phyloP scores from a whole-genome alignment of 2,797 vertebrate species.

The Sebastes reedi region DNA sequence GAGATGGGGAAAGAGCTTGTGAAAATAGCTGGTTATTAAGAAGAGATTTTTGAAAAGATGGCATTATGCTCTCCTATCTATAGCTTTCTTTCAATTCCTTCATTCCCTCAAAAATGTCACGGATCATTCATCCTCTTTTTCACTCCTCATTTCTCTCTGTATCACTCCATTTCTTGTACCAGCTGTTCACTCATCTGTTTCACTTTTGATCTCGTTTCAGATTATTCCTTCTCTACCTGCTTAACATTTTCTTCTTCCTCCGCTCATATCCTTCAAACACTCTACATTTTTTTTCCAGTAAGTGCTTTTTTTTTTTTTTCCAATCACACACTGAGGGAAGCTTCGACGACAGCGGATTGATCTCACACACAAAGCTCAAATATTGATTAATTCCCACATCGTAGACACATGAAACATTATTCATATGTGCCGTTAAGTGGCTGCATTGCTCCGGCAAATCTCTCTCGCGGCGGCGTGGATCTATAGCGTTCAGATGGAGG shows the following conservation, averaged over 20 bases:
- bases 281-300: background rate
- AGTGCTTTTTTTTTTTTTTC: background rate
- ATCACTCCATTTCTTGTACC: slow-evolving; percentile 58
- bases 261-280: background rate
- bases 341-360: background rate
- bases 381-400: slow-evolving; percentile 38
- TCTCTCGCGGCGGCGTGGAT: slow-evolving; percentile 32
- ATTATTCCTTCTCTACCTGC: slow-evolving; percentile 19
- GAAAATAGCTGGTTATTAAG: background rate
- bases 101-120: slow-evolving; percentile 43
- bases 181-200: slow-evolving; percentile 73
- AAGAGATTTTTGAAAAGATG: slow-evolving; percentile 40
- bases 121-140: slow-evolving; percentile 58
- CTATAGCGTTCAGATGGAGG: slow-evolving; percentile 70
- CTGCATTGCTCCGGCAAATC: slow-evolving; percentile 20
- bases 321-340: background rate
- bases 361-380: slow-evolving; percentile 1
- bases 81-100: slow-evolving; percentile 36
- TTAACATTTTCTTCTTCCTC: background rate
- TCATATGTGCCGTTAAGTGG: slow-evolving; percentile 43
- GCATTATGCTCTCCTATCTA: slow-evolving; percentile 23
- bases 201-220: slow-evolving; percentile 60
- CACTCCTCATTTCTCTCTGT: slow-evolving; percentile 57
- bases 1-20: slow-evolving; percentile 20
- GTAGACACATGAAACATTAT: slow-evolving; percentile 29